Evolutionary conservation across 2,797 vertebrate genomes (phyloP).

Genomic region (Melanotaenia nigrans): DNA sequence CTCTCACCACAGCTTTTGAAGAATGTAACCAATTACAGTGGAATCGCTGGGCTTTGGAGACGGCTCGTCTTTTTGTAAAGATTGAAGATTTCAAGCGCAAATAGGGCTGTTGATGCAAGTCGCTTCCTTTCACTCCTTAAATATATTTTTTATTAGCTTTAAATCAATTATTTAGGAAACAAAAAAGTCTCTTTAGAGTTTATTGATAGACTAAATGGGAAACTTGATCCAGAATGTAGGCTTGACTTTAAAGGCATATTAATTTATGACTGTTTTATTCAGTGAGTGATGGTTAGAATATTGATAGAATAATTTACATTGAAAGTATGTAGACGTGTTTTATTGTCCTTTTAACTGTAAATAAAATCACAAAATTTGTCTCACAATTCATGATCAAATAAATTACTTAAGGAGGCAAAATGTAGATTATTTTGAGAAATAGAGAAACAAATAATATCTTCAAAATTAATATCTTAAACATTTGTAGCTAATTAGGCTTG

Average conservation of each 20-base stretch:
- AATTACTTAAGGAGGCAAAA: background rate
- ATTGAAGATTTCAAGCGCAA: slow-evolving; percentile 46
- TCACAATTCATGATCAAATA: background rate
- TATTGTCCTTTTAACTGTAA: background rate
- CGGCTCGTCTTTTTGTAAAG: slow-evolving; percentile 70
- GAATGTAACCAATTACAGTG: slow-evolving; percentile 85
- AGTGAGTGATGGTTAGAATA: too few relatives aligned
- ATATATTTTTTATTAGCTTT: slow-evolving; percentile 36
- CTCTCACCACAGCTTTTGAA: slow-evolving; percentile 83
- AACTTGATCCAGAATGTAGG: background rate
- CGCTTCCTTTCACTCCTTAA: slow-evolving; percentile 45
- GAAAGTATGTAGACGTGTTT: too few relatives aligned
- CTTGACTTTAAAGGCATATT: background rate
- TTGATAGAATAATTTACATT: too few relatives aligned
- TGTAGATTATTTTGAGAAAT: background rate
- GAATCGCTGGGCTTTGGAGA: slow-evolving; percentile 78
- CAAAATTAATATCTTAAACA: background rate
- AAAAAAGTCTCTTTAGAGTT: slow-evolving; percentile 32
- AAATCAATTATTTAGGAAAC: slow-evolving; percentile 34
- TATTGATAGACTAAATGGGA: background rate
- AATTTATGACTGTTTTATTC: too few relatives aligned
- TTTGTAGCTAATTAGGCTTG: background rate
- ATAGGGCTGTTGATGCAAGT: slow-evolving; percentile 48
- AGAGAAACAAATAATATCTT: background rate
- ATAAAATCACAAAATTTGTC: background rate